A percentile compares a stretch with the other conserved stretches of the same genome.
phyloP scores from a whole-genome alignment of 2,888 invertebrate genomes.

The Scaptomyza polygonia region DNA sequence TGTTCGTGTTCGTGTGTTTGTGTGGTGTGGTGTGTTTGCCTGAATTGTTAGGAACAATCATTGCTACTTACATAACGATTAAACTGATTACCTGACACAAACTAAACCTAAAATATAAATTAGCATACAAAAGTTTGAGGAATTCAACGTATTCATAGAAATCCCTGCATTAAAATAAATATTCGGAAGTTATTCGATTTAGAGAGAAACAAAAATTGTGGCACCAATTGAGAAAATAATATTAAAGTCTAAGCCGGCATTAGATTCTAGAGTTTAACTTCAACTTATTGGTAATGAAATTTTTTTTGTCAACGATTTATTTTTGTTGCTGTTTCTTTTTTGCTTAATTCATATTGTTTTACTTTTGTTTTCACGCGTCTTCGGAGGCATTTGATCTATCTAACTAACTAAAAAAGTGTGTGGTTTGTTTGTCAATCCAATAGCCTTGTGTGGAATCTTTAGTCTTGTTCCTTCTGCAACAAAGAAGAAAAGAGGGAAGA shows the following conservation, averaged over 20 bases:
- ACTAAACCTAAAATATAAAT: slow-evolving; percentile 28
- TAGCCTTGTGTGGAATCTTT: slow-evolving; percentile 71
- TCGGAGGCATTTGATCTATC: slow-evolving; percentile 79
- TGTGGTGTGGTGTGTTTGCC: slow-evolving; percentile 51
- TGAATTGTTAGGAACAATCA: slow-evolving; percentile 75
- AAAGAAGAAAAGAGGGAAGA: slow-evolving; percentile 37
- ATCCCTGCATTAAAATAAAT: slow-evolving; percentile 22
- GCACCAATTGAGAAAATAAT: slow-evolving; percentile 26
- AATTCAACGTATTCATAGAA: neutral
- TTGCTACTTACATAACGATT: slow-evolving; percentile 65
- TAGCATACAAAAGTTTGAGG: neutral
- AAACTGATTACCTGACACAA: slow-evolving; percentile 42
- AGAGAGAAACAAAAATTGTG: neutral
- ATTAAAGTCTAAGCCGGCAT: slow-evolving; percentile 79
- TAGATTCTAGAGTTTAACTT: slow-evolving; percentile 66
- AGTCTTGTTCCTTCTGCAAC: slow-evolving; percentile 78
- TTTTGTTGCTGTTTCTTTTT: slow-evolving; percentile 38
- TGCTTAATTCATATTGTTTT: slow-evolving; percentile 31
- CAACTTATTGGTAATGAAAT: slow-evolving; percentile 40
- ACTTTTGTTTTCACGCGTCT: slow-evolving; percentile 67
- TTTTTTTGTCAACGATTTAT: slow-evolving; percentile 33
- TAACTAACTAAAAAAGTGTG: slow-evolving; percentile 68
- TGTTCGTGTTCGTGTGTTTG: slow-evolving; percentile 2
- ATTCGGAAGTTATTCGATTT: slow-evolving; percentile 53
- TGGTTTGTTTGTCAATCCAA: slow-evolving; percentile 63